Conservation (phyloP, 2,113 vertebrate genomes). For the Sciurus niger region DNA sequence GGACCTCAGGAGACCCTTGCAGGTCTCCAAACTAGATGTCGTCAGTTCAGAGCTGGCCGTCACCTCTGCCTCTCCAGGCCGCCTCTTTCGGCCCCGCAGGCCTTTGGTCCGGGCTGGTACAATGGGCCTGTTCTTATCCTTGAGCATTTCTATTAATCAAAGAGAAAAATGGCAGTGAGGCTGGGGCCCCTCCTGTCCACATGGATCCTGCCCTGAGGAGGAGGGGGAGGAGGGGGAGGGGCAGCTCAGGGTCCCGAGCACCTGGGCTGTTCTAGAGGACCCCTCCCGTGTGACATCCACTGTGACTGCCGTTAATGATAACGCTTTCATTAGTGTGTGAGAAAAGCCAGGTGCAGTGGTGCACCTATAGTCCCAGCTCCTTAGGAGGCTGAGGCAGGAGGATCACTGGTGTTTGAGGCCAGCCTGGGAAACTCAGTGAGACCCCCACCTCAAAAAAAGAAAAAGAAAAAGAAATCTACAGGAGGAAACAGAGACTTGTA, state of each 20-base stretch:
- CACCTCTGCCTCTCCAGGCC: conserved; percentile 56
- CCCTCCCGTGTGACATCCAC: neutral
- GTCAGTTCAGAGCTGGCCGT: conserved; percentile 49
- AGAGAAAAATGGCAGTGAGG: neutral
- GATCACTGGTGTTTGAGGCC: neutral
- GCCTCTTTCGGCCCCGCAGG: conserved; percentile 77
- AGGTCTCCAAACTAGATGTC: conserved; percentile 81
- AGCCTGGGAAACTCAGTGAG: neutral
- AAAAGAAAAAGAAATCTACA: too few relatives aligned
- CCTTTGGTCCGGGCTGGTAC: conserved; percentile 31
- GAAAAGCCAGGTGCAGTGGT: neutral
- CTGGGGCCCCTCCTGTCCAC: rapidly evolving
- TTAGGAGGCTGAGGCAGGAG: neutral
- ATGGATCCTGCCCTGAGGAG: neutral
- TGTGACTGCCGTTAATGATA: rapidly evolving
- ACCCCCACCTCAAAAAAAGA: too few relatives aligned
- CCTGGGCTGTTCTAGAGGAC: rapidly evolving
- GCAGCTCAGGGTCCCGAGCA: neutral
- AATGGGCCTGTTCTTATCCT: conserved; percentile 87
- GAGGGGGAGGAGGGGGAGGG: too few relatives aligned
- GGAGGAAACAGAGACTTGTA: neutral
- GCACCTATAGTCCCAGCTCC: too few relatives aligned
- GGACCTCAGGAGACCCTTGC: conserved; percentile 88
- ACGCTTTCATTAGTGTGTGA: neutral
- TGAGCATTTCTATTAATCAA: conserved; percentile 88